Evolutionary conservation across 2,797 vertebrate genomes (phyloP).

Genomic region (Merluccius polli): DNA sequence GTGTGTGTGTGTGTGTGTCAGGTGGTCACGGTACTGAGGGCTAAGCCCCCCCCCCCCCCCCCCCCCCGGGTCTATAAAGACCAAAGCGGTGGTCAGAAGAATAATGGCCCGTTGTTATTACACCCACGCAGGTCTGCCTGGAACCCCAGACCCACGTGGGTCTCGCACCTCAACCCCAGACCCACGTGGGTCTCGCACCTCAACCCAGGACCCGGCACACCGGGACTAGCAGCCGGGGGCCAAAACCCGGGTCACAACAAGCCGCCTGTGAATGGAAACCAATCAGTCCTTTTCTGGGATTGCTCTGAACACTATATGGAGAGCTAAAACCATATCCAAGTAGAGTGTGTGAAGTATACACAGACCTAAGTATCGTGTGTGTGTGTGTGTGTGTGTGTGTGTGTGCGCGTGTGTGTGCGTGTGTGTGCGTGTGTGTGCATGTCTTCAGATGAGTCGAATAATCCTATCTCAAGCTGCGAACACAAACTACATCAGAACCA

Average conservation of each 20-base stretch:
- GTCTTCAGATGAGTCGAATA: too few species aligned
- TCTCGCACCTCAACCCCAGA: too few species aligned
- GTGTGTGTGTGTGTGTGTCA: slow-evolving; percentile 42
- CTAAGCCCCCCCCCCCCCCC: too few species aligned
- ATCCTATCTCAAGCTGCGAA: too few species aligned
- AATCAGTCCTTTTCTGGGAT: not conserved
- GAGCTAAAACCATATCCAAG: not conserved
- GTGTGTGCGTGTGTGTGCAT: too few species aligned
- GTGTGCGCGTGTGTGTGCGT: too few species aligned
- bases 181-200: slow-evolving; percentile 24
- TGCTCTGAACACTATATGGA: too few species aligned
- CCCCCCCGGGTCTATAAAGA: slow-evolving; percentile 59
- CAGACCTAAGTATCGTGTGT: not conserved
- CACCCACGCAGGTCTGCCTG: not conserved
- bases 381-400: not conserved
- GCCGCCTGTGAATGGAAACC: slow-evolving; percentile 9
- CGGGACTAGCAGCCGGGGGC: slow-evolving; percentile 40
- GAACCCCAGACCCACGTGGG: not conserved
- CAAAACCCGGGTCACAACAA: slow-evolving; percentile 48
- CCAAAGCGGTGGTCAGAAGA: slow-evolving; percentile 60
- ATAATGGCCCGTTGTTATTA: slow-evolving; percentile 65
- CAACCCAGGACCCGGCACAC: slow-evolving; percentile 42
- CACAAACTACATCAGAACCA: too few species aligned
- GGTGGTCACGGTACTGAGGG: slow-evolving; percentile 56
- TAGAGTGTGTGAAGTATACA: not conserved